Base-by-base conservation (phyloP, 2,113 vertebrate genomes). In the Petromus typicus region DNA sequence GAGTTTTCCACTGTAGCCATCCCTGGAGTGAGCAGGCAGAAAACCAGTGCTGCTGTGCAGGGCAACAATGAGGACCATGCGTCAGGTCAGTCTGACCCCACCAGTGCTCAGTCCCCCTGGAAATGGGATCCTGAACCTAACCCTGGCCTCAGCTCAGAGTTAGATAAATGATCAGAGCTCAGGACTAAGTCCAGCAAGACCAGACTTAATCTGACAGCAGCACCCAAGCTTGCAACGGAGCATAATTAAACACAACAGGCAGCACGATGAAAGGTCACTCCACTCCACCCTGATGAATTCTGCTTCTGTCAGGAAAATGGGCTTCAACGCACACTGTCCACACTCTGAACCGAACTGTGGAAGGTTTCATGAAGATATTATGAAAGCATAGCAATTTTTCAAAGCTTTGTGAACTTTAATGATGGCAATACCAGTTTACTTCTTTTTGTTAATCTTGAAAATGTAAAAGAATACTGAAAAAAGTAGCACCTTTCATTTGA, bases 81-180 rank as follows among this genome's bases (percentile, higher is more conserved):
- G 94, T 94, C 91, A 66, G 61, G 76, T 97, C 97, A 98, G 94
- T 90, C 93, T 98, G 97, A 98, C 96, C 97, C 95, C 84, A 94
- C 96, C 84, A 80, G 71, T 98, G 96, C 95, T 97, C 97, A 97
- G 92, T 97, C 34, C 88, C 97, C 93, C 95, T 96, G 97, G 95
- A 98, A 98, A 97, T 97, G 97, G 97, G 97, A 98, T 95, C 97
- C 66, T 82, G 73, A 83, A 98, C 98, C 96, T 94, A 82, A 95
- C 94, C 87, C 94, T 97, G 97, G 96, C 94, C 97, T 97, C 96
- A 98, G 97, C 97, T 98, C 98, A 97, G 98, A 98, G 97, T 92
- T 95, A 98, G 97, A 98, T 98, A 97, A 97, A 98, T 97, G 98
- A 96, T 97, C 97, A 97, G 97, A 97, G 96, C 96, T 96, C 97